Conservation (phyloP, 2,797 vertebrate species). For the Emydoidea blandingii region DNA sequence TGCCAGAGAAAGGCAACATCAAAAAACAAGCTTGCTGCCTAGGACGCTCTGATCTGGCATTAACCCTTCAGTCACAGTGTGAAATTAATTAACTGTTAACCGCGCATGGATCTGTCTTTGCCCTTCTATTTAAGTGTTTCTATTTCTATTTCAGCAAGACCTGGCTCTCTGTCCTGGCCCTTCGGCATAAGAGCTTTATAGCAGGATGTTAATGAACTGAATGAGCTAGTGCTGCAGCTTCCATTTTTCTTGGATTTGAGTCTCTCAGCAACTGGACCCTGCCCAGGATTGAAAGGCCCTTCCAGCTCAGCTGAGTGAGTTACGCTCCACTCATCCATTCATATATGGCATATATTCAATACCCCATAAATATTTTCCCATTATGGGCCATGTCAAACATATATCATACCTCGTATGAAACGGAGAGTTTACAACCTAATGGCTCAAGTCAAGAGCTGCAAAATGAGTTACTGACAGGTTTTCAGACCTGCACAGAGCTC, state of each 20-base stretch:
- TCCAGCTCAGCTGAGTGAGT: background rate
- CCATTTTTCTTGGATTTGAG: background rate
- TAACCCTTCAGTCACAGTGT: background rate
- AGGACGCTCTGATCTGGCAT: background rate
- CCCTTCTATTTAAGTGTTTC: background rate
- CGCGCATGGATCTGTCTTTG: background rate
- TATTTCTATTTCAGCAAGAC: background rate
- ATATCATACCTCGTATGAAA: background rate
- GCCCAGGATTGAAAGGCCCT: rapidly evolving
- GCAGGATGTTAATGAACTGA: background rate
- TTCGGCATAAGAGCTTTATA: background rate
- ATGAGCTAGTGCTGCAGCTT: rapidly evolving
- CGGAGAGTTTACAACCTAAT: background rate
- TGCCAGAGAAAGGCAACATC: background rate
- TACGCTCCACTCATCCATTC: background rate
- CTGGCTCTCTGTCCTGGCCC: background rate
- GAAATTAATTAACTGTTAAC: background rate
- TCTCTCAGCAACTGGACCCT: rapidly evolving
- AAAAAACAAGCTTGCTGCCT: background rate
- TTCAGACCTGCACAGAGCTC: rapidly evolving
- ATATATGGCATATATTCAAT: background rate
- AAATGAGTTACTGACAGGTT: background rate
- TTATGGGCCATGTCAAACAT: background rate
- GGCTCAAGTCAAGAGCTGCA: rapidly evolving
- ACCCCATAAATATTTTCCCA: background rate